A percentile compares a stretch with the other conserved stretches of the same genome.
These are phyloP conservation scores for Pangasius krempfi DNA, from an alignment of 2,797 vertebrate species.

Conservation along the genomic window DNA sequence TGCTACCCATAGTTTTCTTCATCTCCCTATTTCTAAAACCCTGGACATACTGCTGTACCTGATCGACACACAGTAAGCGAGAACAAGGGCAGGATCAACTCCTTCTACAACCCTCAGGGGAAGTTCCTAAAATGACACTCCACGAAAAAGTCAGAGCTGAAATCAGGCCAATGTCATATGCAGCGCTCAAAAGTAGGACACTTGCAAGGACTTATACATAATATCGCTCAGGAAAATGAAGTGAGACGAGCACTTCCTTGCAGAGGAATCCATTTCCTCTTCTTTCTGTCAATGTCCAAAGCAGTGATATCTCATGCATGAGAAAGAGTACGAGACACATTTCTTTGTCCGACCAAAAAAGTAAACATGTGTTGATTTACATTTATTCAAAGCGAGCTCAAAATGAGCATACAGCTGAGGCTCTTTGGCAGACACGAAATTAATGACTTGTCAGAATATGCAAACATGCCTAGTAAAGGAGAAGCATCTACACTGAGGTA, in stretches of 20 bases:
- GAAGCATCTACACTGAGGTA: neutral
- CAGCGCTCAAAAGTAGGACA: conserved; percentile 39
- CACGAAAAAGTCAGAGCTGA: neutral
- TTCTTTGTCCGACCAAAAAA: neutral
- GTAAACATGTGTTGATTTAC: neutral
- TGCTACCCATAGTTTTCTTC: neutral
- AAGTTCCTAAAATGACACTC: conserved; percentile 34
- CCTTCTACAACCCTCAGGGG: conserved; percentile 34
- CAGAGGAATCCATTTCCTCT: neutral
- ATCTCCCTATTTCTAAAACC: neutral
- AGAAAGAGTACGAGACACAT: neutral
- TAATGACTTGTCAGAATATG: neutral
- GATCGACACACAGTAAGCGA: neutral
- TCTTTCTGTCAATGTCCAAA: neutral
- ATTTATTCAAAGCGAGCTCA: conserved; percentile 12
- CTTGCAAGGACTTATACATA: neutral
- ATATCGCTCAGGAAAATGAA: neutral
- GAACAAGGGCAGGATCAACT: conserved; percentile 2
- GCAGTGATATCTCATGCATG: neutral
- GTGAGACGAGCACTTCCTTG: neutral
- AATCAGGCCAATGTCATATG: conserved; percentile 12
- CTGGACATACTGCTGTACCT: neutral
- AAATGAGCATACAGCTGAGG: neutral
- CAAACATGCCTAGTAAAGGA: neutral
- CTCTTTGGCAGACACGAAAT: neutral